Evolutionary conservation across 2,113 vertebrate genomes (phyloP).

Genomic region (Ondatra zibethicus): DNA sequence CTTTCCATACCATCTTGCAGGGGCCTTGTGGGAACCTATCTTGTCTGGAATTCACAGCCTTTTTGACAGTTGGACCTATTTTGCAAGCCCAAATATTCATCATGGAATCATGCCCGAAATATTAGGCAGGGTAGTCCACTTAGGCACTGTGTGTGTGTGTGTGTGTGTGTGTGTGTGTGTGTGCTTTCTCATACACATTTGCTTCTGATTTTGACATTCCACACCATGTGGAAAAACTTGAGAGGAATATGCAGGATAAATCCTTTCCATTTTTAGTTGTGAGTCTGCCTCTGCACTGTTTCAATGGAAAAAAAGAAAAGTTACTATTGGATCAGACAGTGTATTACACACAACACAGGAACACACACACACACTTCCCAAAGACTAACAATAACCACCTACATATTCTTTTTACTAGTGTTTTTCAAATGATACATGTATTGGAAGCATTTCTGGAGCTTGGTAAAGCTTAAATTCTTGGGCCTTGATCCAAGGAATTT

Average conservation of each 20-base stretch:
- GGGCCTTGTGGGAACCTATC: not conserved
- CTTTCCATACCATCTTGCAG: not conserved
- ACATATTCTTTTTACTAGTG: not conserved
- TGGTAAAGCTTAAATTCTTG: conserved; percentile 35
- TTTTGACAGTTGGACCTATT: not conserved
- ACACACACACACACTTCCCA: not conserved
- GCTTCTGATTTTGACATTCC: not conserved
- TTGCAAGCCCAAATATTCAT: not conserved
- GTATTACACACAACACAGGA: not conserved
- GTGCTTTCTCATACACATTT: not conserved
- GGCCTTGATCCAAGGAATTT: not conserved
- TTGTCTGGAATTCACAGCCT: not conserved
- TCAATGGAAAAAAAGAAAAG: not conserved
- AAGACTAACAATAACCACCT: not conserved
- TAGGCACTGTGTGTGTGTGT: not conserved
- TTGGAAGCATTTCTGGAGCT: not conserved
- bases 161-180: not conserved
- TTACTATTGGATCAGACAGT: not conserved
- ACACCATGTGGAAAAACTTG: not conserved
- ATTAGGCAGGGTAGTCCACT: not conserved
- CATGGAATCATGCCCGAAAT: not conserved
- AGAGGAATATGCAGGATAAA: not conserved
- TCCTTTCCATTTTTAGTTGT: not conserved
- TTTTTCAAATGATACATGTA: not conserved
- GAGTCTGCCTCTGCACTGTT: not conserved